These are phyloP conservation scores for Harmothoe impar DNA, from an alignment of 2,888 invertebrate genomes.

Conservation along the genomic window DNA sequence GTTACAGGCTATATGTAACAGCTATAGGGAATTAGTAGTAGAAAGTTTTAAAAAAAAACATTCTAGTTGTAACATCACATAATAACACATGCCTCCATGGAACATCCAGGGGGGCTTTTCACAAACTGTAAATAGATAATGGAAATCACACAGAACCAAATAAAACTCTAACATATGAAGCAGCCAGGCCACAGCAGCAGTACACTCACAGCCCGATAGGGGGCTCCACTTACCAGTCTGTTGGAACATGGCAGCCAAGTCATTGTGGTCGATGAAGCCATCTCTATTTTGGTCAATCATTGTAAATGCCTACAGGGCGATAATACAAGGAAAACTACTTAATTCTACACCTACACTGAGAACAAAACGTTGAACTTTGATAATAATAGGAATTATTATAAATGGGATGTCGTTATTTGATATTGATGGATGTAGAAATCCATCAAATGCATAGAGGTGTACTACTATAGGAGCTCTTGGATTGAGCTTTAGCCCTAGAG, in stretches of 20 bases:
- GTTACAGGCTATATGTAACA: too few species aligned
- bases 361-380: background rate
- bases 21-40: too few species aligned
- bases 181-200: background rate
- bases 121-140: background rate
- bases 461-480: background rate
- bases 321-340: constrained; percentile 52
- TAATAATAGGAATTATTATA: background rate
- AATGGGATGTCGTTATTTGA: background rate
- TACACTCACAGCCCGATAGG: background rate
- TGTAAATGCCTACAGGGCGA: constrained; percentile 83
- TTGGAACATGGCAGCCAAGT: constrained; percentile 85
- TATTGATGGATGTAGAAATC: background rate
- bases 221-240: constrained; percentile 83
- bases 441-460: background rate
- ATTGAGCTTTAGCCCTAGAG: background rate
- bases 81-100: too few species aligned
- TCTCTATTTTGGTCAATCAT: constrained; percentile 86
- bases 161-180: background rate
- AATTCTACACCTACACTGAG: background rate
- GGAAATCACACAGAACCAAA: background rate
- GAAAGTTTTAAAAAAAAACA: too few species aligned
- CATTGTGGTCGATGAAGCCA: constrained; percentile 84
- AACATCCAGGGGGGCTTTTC: too few species aligned
- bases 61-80: too few species aligned